A percentile compares a stretch with the other conserved stretches of the same genome.
Conservation (phyloP, 2,888 invertebrate species). For the Oasisia sp. region DNA sequence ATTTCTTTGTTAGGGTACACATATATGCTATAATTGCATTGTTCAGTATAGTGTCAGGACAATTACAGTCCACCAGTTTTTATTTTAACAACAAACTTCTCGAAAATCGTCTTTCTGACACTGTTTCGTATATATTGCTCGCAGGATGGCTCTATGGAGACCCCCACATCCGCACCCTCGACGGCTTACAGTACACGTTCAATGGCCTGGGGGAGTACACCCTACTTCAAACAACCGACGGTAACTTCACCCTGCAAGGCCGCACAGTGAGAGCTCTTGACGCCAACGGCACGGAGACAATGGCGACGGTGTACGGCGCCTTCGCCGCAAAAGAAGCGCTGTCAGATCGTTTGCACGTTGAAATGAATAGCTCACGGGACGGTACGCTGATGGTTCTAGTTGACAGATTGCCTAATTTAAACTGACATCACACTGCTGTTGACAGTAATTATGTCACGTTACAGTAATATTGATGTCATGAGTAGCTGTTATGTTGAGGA, state of each 20-base stretch:
- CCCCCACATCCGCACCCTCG: slow-evolving; percentile 29
- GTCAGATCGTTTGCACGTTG: slow-evolving; percentile 34
- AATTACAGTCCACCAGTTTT: not conserved
- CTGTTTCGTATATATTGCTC: not conserved
- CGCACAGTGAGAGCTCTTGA: slow-evolving; percentile 34
- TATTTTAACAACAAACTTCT: not conserved
- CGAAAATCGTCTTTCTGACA: not conserved
- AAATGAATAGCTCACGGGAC: slow-evolving; percentile 29
- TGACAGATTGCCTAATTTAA: not conserved
- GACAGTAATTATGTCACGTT: no score
- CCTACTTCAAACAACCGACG: slow-evolving; percentile 19
- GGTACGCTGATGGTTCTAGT: not conserved
- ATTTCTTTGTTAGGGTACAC: not conserved
- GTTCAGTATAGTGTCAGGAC: no score
- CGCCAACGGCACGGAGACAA: slow-evolving; percentile 33
- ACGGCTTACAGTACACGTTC: slow-evolving; percentile 30
- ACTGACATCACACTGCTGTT: no score
- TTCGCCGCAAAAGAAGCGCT: slow-evolving; percentile 37
- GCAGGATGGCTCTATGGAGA: slow-evolving; percentile 30
- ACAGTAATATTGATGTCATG: no score
- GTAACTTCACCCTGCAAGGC: slow-evolving; percentile 34
- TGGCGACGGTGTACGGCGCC: slow-evolving; percentile 41
- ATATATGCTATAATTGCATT: not conserved
- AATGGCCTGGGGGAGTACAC: slow-evolving; percentile 33
- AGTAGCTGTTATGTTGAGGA: no score